phyloP scores from a whole-genome alignment of 2,888 invertebrate species.

The Elegia similella region DNA sequence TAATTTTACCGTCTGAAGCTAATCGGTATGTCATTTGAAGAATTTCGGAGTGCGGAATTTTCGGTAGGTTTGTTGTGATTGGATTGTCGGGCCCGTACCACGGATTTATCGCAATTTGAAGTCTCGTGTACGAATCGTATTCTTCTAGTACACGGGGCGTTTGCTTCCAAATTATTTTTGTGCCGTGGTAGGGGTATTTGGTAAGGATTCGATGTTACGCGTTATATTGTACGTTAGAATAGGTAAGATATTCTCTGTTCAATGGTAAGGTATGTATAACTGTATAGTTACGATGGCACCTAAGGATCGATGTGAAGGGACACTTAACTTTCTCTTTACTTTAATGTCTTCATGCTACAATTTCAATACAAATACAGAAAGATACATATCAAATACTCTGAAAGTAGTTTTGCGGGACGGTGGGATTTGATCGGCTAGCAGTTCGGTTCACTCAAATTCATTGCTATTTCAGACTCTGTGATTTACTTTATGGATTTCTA shows the following conservation, averaged over 20 bases:
- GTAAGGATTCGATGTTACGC: conserved; percentile 52
- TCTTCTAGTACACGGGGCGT: conserved; percentile 39
- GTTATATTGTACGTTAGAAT: conserved; percentile 69
- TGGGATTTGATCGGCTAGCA: conserved; percentile 56
- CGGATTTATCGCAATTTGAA: conserved; percentile 34
- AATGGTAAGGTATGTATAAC: conserved; percentile 66
- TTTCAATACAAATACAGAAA: conserved; percentile 65
- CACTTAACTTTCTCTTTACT: conserved; percentile 63
- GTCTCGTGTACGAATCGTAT: conserved; percentile 40
- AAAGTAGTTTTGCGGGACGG: conserved; percentile 63
- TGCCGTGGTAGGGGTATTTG: conserved; percentile 40
- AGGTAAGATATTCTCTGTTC: conserved; percentile 66
- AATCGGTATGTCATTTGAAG: conserved; percentile 68
- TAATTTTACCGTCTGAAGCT: conserved; percentile 70
- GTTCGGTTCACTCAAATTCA: conserved; percentile 69
- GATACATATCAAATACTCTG: conserved; percentile 76
- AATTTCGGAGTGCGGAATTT: conserved; percentile 65
- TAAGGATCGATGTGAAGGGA: conserved; percentile 73
- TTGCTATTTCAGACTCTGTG: conserved; percentile 79
- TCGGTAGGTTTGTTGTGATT: conserved; percentile 50
- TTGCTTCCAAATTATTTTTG: conserved; percentile 32
- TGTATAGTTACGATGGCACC: conserved; percentile 64
- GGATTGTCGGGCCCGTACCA: conserved; percentile 46
- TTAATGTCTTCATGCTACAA: conserved; percentile 57
- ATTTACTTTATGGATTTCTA: conserved; percentile 80